Evolutionary conservation across 2,797 vertebrate species (phyloP).

Genomic region (Erpetoichthys calabaricus): DNA sequence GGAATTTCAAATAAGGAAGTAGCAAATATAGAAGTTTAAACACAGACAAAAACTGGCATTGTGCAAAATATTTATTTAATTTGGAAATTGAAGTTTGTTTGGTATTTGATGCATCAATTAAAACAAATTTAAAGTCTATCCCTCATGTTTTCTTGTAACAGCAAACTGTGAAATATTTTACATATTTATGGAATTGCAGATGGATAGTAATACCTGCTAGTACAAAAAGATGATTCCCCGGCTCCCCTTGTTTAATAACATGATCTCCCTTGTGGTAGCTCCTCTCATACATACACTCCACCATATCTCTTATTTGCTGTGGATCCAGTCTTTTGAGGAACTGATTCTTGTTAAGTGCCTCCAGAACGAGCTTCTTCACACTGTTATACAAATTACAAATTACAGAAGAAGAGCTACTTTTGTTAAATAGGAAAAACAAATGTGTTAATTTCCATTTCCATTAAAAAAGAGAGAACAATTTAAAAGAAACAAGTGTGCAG

Average conservation of each 20-base stretch:
- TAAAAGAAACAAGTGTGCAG: too few relatives aligned
- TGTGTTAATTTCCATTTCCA: not conserved
- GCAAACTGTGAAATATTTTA: too few relatives aligned
- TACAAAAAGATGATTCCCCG: constrained; percentile 78
- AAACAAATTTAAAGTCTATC: too few relatives aligned
- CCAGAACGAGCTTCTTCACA: constrained; percentile 75
- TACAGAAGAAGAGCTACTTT: not conserved
- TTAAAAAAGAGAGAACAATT: too few relatives aligned
- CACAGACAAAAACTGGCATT: too few relatives aligned
- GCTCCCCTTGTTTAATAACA: constrained; percentile 74
- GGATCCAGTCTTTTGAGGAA: constrained; percentile 77
- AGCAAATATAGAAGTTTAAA: too few relatives aligned
- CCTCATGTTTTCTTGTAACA: too few relatives aligned
- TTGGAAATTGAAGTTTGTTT: too few relatives aligned
- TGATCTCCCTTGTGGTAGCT: constrained; percentile 70
- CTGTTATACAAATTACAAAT: constrained; percentile 31
- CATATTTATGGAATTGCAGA: too few relatives aligned
- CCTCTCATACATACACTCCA: constrained; percentile 85
- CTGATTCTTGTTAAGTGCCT: constrained; percentile 79
- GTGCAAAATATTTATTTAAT: too few relatives aligned
- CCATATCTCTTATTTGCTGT: constrained; percentile 80
- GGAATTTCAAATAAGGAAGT: too few relatives aligned
- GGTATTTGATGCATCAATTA: too few relatives aligned
- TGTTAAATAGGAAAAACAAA: constrained; percentile 9
- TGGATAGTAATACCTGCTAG: constrained; percentile 56